A percentile compares a stretch with the other conserved stretches of the same genome.
These are phyloP conservation scores for Rhodeus uyekii DNA, from an alignment of 2,797 vertebrate genomes.

Conservation along the genomic window DNA sequence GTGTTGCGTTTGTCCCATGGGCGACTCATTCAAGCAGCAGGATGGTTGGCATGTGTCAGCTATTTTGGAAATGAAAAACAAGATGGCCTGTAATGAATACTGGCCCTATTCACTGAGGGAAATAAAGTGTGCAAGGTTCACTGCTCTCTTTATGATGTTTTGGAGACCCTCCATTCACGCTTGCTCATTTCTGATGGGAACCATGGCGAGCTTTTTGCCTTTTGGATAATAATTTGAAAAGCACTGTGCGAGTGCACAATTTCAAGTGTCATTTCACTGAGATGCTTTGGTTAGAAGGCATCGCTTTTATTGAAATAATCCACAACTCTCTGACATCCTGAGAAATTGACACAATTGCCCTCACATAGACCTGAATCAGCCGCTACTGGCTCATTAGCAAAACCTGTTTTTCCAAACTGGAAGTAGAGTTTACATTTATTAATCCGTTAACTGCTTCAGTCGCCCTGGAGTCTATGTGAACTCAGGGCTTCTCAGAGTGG, in stretches of 20 bases:
- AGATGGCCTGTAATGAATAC: conserved; percentile 42
- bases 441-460: conserved; percentile 2
- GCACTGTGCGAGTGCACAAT: background rate
- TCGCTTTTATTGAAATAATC: conserved; percentile 1
- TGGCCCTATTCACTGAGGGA: conserved; percentile 26
- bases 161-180: conserved; percentile 14
- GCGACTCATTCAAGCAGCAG: conserved; percentile 53
- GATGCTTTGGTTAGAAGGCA: background rate
- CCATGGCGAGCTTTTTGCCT: background rate
- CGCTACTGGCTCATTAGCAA: background rate
- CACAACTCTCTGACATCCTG: background rate
- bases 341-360: conserved; percentile 12
- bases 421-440: background rate
- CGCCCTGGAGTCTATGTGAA: conserved; percentile 33
- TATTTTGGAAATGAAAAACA: conserved; percentile 51
- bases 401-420: conserved; percentile 9
- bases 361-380: background rate
- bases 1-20: conserved; percentile 54
- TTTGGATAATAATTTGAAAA: conserved; percentile 7
- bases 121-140: conserved; percentile 36
- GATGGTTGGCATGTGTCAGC: conserved; percentile 61
- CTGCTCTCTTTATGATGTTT: conserved; percentile 39
- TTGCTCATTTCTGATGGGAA: conserved; percentile 23
- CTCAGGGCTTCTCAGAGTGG: conserved; percentile 4
- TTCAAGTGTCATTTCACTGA: background rate